phyloP scores from a whole-genome alignment of 2,888 invertebrate species.

The Agrotis clavis region DNA sequence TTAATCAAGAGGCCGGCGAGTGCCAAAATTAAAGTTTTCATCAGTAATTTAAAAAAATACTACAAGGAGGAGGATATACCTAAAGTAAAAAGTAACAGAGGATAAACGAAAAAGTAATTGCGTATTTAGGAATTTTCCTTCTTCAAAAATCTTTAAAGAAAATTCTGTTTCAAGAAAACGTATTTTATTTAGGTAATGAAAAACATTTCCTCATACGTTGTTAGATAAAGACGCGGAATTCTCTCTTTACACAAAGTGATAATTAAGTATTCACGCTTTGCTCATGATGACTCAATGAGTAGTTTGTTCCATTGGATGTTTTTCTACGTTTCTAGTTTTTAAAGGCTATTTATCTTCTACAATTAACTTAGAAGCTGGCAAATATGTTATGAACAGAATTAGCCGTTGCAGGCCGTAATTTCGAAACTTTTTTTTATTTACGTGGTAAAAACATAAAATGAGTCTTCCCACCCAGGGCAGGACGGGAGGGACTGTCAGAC shows the following conservation, averaged over 20 bases:
- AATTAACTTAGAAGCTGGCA: neutral
- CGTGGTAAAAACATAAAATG: too few relatives aligned
- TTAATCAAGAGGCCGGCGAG: too few relatives aligned
- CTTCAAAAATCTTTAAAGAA: neutral
- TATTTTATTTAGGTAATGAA: neutral
- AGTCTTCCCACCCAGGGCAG: too few relatives aligned
- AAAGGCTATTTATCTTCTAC: neutral
- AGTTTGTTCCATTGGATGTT: neutral
- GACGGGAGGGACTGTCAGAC: too few relatives aligned
- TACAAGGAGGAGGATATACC: too few relatives aligned
- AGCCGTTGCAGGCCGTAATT: too few relatives aligned
- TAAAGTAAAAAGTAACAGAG: too few relatives aligned
- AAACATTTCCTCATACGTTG: constrained; percentile 29
- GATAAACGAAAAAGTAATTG: neutral
- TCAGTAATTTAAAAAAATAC: too few relatives aligned
- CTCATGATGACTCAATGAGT: constrained; percentile 29
- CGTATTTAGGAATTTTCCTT: neutral
- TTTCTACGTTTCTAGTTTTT: neutral
- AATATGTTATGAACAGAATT: too few relatives aligned
- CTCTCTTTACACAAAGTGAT: constrained; percentile 27
- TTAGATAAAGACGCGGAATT: constrained; percentile 36
- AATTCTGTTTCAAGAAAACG: constrained; percentile 9
- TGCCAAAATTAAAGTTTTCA: too few relatives aligned
- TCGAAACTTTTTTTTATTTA: too few relatives aligned
- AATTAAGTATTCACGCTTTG: constrained; percentile 40